These are phyloP conservation scores for Tuta absoluta DNA, from an alignment of 2,888 invertebrate genomes.

Conservation along the genomic window DNA sequence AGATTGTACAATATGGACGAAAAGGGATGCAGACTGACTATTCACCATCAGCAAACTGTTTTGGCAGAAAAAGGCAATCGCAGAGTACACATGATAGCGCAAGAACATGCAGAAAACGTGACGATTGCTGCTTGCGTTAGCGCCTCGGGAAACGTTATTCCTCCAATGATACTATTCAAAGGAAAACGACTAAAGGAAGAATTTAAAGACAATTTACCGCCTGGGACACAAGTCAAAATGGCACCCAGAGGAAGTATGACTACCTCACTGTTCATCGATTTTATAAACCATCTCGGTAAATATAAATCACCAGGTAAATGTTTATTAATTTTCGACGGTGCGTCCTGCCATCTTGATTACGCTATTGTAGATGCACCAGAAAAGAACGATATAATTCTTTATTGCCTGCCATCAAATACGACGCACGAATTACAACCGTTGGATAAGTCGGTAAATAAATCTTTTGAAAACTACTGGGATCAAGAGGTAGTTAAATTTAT, in stretches of 20 bases:
- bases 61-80: conserved; percentile 31
- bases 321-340: conserved; percentile 35
- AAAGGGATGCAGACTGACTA: conserved; percentile 36
- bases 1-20: conserved; percentile 35
- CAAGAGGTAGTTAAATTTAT: conserved; percentile 8
- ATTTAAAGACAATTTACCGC: conserved; percentile 33
- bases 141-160: conserved; percentile 33
- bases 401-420: background rate
- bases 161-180: conserved; percentile 35
- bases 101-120: conserved; percentile 36
- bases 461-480: conserved; percentile 18
- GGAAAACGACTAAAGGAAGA: conserved; percentile 31
- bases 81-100: conserved; percentile 34
- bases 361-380: conserved; percentile 25
- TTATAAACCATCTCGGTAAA: conserved; percentile 27
- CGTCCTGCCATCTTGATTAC: conserved; percentile 9
- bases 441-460: conserved; percentile 30
- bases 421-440: conserved; percentile 35
- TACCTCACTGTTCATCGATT: conserved; percentile 31
- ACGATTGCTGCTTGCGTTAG: conserved; percentile 35
- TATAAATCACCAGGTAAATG: conserved; percentile 32
- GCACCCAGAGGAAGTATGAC: conserved; percentile 27
- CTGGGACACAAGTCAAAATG: conserved; percentile 33
- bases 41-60: conserved; percentile 35
- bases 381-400: conserved; percentile 29